A percentile compares a stretch with the other conserved stretches of the same genome.
These are phyloP conservation scores for Drosophila pseudotakahashii DNA, from an alignment of 2,888 invertebrate species.

Conservation along the genomic window DNA sequence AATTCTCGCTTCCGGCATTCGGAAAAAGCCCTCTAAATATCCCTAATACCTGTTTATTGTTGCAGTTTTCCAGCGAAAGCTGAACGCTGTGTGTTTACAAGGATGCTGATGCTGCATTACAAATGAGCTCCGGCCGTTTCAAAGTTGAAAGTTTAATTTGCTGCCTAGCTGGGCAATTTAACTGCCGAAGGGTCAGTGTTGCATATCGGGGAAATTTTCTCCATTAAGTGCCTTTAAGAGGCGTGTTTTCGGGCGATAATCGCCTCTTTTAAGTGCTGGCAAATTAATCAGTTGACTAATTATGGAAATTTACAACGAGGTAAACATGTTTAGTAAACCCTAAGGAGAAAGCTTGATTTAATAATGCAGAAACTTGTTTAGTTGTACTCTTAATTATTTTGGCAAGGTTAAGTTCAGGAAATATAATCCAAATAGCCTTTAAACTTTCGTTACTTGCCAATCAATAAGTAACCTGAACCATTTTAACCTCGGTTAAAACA, in stretches of 20 bases:
- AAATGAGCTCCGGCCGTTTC: conserved; percentile 45
- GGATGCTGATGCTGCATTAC: conserved; percentile 54
- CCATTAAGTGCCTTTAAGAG: not conserved
- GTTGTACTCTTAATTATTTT: not conserved
- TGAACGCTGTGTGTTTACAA: conserved; percentile 19
- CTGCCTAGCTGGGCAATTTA: conserved; percentile 32
- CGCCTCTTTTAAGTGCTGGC: not conserved
- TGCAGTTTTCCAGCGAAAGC: conserved; percentile 21
- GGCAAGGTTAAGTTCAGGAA: not conserved
- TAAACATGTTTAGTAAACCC: not conserved
- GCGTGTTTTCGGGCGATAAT: not conserved
- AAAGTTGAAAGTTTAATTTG: conserved; percentile 38
- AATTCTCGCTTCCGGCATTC: conserved; percentile 66
- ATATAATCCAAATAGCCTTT: too few relatives aligned
- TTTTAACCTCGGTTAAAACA: not conserved
- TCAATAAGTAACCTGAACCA: not conserved
- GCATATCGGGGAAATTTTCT: conserved; percentile 1
- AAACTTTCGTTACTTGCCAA: not conserved
- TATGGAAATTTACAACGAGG: not conserved
- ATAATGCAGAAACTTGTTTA: not conserved
- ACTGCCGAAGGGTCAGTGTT: conserved; percentile 19
- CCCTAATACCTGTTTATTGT: conserved; percentile 76
- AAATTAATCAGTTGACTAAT: conserved; percentile 3
- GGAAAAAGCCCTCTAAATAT: not conserved
- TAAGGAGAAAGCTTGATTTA: not conserved